Base-by-base conservation (phyloP, 2,113 vertebrate genomes). In the Orycteropus afer region DNA sequence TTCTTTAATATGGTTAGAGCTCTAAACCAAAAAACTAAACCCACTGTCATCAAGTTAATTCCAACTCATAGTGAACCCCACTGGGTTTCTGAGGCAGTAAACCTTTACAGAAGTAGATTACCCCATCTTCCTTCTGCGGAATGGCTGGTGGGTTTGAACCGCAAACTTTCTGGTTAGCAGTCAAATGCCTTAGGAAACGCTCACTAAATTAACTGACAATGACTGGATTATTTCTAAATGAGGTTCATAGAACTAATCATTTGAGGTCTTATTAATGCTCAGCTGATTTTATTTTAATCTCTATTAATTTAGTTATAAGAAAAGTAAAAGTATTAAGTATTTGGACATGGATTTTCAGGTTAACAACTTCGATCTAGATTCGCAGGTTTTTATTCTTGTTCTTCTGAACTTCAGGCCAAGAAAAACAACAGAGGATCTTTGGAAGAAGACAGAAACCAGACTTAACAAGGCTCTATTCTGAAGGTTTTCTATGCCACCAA, bases 361-460 rank as follows among this genome's bases (percentile, higher is more conserved):
- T 78, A 67, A 89, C 22, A 80, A 22, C 71, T 93, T 94, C 85
- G 73, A 96, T 88, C 73, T 92, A 55, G 20, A 92, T 29, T 94
- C 85, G 81, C 84, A 71, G 32, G 85, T 90, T 89, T 94, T 77
- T 81, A 42, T 57, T 95, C 95, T 95, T 95, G 27, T 78, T 85
- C 88, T 74, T 51, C 83, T 86, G 91, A 95, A 90, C 73, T 20
- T 89, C n/a, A 81, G 40, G 67, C 90, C 90, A 97, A 95, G 49
- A 91, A 94, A 97, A 88, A 87, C 65, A 82, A 90, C 82, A 88
- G 32, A 83, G n/a, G 49, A 80, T 63, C 79, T 95, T 92, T 85
- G 88, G 78, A 85, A 85, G 32, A 42, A 94, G 59, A 82, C 7
- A 63, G 88, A 94, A 94, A 69, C 73, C 53, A 73, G 23, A 63